Evolutionary conservation across 2,888 invertebrate species (phyloP).

Genomic region (Minunthozetes semirufus): DNA sequence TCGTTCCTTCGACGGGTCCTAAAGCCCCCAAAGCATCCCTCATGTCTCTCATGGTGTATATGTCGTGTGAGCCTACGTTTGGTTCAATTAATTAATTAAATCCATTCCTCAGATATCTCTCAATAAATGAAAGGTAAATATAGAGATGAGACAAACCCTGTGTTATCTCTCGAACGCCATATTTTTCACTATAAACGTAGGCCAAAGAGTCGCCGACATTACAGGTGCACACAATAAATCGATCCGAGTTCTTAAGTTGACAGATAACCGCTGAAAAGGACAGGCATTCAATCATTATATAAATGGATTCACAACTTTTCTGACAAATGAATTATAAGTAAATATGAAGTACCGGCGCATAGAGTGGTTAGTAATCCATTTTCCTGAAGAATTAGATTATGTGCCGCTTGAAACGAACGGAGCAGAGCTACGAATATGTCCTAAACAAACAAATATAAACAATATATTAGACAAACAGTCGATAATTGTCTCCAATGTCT

Average conservation of each 20-base stretch:
- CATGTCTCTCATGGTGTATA: slow-evolving; percentile 74
- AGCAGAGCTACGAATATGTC: slow-evolving; percentile 71
- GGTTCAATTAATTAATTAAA: neutral
- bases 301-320: neutral
- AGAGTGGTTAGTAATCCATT: slow-evolving; percentile 74
- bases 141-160: slow-evolving; percentile 53
- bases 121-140: neutral
- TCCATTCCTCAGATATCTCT: neutral
- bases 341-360: slow-evolving; percentile 55
- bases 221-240: slow-evolving; percentile 67
- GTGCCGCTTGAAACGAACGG: slow-evolving; percentile 74
- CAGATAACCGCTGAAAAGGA: slow-evolving; percentile 40
- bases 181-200: slow-evolving; percentile 68
- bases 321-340: neutral
- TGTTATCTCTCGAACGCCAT: slow-evolving; percentile 75
- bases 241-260: slow-evolving; percentile 50
- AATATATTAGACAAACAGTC: neutral
- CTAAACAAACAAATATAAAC: slow-evolving; percentile 31
- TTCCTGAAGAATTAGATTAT: slow-evolving; percentile 72
- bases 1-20: slow-evolving; percentile 75
- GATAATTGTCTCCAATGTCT: neutral
- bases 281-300: neutral
- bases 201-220: slow-evolving; percentile 83
- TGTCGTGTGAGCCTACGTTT: slow-evolving; percentile 61
- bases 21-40: slow-evolving; percentile 78